Evolutionary conservation across 2,797 vertebrate species (phyloP), one percentile per base, ranked within the genome.

Genomic region (Thunnus albacares): DNA sequence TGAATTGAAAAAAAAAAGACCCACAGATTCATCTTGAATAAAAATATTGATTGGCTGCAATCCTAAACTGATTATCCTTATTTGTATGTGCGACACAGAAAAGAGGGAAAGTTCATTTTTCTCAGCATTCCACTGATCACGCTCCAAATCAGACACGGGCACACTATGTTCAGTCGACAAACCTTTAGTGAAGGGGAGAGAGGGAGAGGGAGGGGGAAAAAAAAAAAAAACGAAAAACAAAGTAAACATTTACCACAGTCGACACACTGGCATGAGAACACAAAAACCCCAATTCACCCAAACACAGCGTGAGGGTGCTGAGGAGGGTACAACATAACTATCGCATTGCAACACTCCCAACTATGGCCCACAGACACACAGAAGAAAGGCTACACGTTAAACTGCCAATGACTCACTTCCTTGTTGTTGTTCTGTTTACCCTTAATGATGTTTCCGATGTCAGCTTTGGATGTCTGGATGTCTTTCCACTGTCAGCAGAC

Each of bases 231-330:
- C 45, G 56, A 22, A 51, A 69, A 43, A 58, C 47, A 67, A 26
- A 57, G 51, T 71, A 60, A 72, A 81, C 61, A 72, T 78, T 71
- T 35, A 56, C 47, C 64, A 15, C 60, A 41, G 71, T 55, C 56
- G 80, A 87, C 51, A 62, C 70, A 17, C 33, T 52, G 75, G 53
- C 38, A 60, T 26, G 51, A 57, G 20, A 59, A 79, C 80, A 78
- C 24, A 71, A 24, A 74, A 35, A 53, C 30, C 2, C 1, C 56
- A 22, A 60, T 65, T 62, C 70, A 52, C 24, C 66, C 67, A 52
- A 61, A 80, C 70, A 69, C 33, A 73, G 38, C 5, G 67, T 68
- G 73, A 68, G 68, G 55, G 64, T 52, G 45, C 53, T 56, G 82
- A 75, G 33, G 56, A 66, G 57, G 30, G 30, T 17, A 24, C 51